Percentiles rank a stretch among this genome's conserved stretches.
Conservation (phyloP, 2,113 vertebrate genomes). For the Dromiciops gliroides region DNA sequence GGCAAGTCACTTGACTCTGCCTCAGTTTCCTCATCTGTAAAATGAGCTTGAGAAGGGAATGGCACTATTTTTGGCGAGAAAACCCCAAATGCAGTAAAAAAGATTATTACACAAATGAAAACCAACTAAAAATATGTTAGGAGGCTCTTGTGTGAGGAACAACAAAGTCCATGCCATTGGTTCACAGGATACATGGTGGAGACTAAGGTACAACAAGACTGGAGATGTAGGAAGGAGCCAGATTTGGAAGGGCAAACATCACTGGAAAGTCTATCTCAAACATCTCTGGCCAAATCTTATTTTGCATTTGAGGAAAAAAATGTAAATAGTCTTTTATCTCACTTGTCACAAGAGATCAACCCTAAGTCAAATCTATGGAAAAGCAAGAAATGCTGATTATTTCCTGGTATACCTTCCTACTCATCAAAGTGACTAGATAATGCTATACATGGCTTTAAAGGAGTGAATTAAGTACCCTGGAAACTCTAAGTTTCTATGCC, state of each 20-base stretch:
- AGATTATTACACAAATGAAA: constrained; percentile 70
- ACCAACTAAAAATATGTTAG: not conserved
- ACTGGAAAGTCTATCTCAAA: constrained; percentile 71
- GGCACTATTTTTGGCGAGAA: no score
- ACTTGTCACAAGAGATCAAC: constrained; percentile 4
- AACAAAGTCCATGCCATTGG: not conserved
- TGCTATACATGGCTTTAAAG: not conserved
- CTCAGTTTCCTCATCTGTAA: no score
- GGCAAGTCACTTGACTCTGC: no score
- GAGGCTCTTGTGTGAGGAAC: not conserved
- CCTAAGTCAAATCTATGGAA: constrained; percentile 58
- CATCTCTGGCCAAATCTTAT: constrained; percentile 72
- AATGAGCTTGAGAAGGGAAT: no score
- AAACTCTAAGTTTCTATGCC: constrained; percentile 53
- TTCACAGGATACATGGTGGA: not conserved
- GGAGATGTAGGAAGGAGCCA: not conserved
- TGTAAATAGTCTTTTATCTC: constrained; percentile 59
- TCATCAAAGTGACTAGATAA: constrained; percentile 54
- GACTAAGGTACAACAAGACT: not conserved
- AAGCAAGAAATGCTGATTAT: constrained; percentile 29
- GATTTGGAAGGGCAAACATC: not conserved
- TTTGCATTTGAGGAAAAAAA: constrained; percentile 76
- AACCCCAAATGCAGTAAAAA: not conserved
- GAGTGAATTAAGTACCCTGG: not conserved
- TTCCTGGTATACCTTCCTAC: constrained; percentile 33